Percentiles rank a stretch among this genome's conserved stretches.
phyloP scores from a whole-genome alignment of 2,113 vertebrate genomes.

The Eulacestoma nigropectus region DNA sequence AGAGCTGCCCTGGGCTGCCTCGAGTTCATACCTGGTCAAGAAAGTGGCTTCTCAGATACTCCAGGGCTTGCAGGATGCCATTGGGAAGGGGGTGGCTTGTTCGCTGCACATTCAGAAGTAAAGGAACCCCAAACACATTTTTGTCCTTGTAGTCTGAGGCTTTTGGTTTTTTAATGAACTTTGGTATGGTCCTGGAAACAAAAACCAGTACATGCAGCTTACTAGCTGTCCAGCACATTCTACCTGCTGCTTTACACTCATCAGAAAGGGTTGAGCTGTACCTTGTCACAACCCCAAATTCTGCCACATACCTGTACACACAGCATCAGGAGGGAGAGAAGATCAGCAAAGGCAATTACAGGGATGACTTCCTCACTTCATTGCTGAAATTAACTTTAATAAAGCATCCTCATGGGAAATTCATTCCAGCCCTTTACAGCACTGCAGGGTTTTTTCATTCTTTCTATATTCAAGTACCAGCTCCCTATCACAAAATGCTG shows the following conservation, averaged over 20 bases:
- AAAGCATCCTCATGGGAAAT: not conserved
- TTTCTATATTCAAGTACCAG: not conserved
- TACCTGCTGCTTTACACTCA: not conserved
- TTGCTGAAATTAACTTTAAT: not conserved
- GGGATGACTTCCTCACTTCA: not conserved
- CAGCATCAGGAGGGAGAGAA: not conserved
- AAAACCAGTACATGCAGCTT: not conserved
- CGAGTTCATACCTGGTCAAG: slow-evolving; percentile 78
- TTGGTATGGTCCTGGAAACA: slow-evolving; percentile 80
- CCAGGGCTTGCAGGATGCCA: slow-evolving; percentile 80
- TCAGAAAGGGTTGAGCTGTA: not conserved
- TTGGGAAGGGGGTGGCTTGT: slow-evolving; percentile 79
- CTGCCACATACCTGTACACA: not conserved
- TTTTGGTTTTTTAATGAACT: slow-evolving; percentile 75
- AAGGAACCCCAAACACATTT: slow-evolving; percentile 82
- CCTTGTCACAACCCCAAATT: not conserved
- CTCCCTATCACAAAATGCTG: not conserved
- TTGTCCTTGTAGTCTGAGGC: slow-evolving; percentile 74
- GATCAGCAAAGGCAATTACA: not conserved
- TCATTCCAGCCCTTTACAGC: not conserved
- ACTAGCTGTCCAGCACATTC: not conserved
- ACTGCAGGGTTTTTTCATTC: not conserved
- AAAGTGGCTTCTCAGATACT: slow-evolving; percentile 77
- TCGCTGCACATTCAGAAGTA: slow-evolving; percentile 77
- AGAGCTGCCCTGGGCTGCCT: not conserved